A percentile compares a stretch with the other conserved stretches of the same genome.
These are phyloP conservation scores for Catocala fraxini DNA, from an alignment of 2,888 invertebrate species.

Conservation along the genomic window DNA sequence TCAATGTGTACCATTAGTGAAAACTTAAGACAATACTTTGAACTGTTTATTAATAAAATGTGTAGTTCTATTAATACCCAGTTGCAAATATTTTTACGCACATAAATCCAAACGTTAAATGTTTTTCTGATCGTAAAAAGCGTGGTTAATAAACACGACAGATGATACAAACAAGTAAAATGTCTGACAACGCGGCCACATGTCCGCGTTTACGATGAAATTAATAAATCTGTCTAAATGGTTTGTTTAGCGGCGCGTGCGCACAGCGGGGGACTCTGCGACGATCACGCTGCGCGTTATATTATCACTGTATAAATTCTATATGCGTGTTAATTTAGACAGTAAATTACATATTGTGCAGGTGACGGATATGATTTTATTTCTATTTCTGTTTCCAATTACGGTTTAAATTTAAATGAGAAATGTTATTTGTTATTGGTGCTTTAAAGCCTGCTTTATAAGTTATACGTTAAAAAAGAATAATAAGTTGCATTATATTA, in stretches of 20 bases:
- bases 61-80: not conserved
- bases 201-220: conserved; percentile 61
- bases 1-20: too few relatives aligned
- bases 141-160: conserved; percentile 62
- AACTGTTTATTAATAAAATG: too few relatives aligned
- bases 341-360: conserved; percentile 17
- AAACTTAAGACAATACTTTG: too few relatives aligned
- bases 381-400: conserved; percentile 10
- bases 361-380: conserved; percentile 11
- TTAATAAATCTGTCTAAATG: conserved; percentile 77
- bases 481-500: too few relatives aligned
- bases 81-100: not conserved
- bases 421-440: not conserved
- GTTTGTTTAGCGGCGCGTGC: conserved; percentile 76
- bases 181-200: conserved; percentile 69
- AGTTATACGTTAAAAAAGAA: too few relatives aligned
- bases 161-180: conserved; percentile 78
- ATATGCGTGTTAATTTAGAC: conserved; percentile 8
- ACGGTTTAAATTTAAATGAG: not conserved
- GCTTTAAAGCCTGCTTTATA: not conserved
- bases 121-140: conserved; percentile 31
- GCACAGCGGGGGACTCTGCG: conserved; percentile 66
- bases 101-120: conserved; percentile 4
- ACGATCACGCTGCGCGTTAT: conserved; percentile 23
- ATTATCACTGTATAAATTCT: conserved; percentile 35